These are phyloP conservation scores for Aphelenchoides besseyi DNA, from an alignment of 1,140 invertebrate genomes.

Conservation along the genomic window DNA sequence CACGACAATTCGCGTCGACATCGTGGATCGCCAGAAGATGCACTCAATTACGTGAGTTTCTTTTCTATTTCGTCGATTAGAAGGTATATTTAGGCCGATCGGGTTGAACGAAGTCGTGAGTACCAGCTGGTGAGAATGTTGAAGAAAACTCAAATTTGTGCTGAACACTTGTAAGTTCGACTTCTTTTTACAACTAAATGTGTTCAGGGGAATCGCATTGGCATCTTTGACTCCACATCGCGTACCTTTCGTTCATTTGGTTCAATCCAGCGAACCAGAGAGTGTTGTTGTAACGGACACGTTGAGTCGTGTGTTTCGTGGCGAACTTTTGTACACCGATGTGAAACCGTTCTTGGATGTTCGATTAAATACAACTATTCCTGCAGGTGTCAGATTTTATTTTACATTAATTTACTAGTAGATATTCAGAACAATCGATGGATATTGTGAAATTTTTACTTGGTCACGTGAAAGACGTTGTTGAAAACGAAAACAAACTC, in stretches of 20 bases:
- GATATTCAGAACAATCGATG: not conserved
- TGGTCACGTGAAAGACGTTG: slow-evolving; percentile 13
- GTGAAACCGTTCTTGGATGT: not conserved
- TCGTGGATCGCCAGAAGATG: not conserved
- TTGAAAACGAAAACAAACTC: not conserved
- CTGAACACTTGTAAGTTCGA: slow-evolving; percentile 20
- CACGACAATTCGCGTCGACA: not conserved
- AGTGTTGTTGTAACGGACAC: not conserved
- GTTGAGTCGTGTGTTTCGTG: not conserved
- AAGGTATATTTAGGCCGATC: slow-evolving; percentile 3
- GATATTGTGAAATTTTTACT: not conserved
- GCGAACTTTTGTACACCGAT: not conserved
- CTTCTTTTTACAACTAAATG: not conserved
- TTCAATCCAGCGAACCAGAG: slow-evolving; percentile 1
- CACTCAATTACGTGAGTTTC: not conserved
- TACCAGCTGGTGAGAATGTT: slow-evolving; percentile 8
- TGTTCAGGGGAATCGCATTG: slow-evolving; percentile 14
- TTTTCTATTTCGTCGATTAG: not conserved
- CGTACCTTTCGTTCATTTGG: slow-evolving; percentile 1
- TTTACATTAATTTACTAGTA: not conserved
- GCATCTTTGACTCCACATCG: slow-evolving; percentile 13
- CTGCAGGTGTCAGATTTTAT: not conserved
- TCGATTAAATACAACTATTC: not conserved
- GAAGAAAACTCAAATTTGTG: not conserved
- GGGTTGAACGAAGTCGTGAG: slow-evolving; percentile 4